Evolutionary conservation across 2,888 invertebrate genomes (phyloP).

Genomic region (Schizaphis graminum): DNA sequence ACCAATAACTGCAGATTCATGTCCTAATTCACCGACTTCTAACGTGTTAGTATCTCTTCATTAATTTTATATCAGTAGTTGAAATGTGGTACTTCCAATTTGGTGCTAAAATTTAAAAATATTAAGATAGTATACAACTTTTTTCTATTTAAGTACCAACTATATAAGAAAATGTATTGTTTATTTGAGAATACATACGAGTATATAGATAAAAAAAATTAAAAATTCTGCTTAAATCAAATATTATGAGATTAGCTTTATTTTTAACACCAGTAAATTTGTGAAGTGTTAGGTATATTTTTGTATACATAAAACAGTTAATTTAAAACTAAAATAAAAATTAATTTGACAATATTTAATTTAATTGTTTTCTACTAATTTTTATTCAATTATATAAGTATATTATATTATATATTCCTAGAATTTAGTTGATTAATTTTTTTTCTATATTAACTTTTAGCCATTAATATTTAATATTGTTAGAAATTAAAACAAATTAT

Average conservation of each 20-base stretch:
- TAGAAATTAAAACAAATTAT: no score
- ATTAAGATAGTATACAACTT: neutral
- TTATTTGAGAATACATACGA: neutral
- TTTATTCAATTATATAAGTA: no score
- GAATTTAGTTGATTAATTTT: no score
- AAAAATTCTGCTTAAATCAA: neutral
- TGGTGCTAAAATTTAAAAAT: neutral
- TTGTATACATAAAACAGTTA: neutral
- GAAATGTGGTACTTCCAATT: neutral
- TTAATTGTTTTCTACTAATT: neutral
- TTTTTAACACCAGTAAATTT: slow-evolving; percentile 16
- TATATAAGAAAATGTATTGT: slow-evolving; percentile 5
- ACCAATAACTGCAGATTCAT: slow-evolving; percentile 39
- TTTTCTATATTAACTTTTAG: no score
- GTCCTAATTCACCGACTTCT: slow-evolving; percentile 55
- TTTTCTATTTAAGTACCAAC: neutral
- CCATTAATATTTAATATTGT: no score
- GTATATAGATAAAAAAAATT: neutral
- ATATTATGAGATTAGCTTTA: slow-evolving; percentile 13
- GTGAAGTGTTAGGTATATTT: slow-evolving; percentile 1
- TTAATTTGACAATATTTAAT: neutral
- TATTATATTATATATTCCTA: no score
- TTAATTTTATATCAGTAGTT: slow-evolving; percentile 34
- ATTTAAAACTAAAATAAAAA: neutral
- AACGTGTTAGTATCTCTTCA: slow-evolving; percentile 62